phyloP scores from a whole-genome alignment of 1,140 invertebrate genomes.

The Anoplophora glabripennis region DNA sequence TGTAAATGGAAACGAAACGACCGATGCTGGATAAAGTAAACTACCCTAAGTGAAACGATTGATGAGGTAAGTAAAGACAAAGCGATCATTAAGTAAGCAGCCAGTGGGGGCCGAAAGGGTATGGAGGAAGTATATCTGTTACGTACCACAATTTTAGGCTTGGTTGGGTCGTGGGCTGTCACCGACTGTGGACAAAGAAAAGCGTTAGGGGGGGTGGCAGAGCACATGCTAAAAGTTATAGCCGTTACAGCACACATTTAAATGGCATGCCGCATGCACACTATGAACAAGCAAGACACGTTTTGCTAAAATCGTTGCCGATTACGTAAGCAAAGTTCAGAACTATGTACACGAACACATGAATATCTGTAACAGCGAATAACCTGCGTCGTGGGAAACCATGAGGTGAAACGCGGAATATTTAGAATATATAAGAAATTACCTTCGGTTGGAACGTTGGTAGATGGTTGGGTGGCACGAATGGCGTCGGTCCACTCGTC shows the following conservation, averaged over 20 bases:
- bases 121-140: conserved; percentile 8
- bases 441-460: conserved; percentile 89
- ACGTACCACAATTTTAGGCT: conserved; percentile 58
- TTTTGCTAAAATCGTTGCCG: neutral
- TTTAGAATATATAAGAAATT: conserved; percentile 1
- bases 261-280: conserved; percentile 7
- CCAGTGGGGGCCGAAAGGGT: neutral
- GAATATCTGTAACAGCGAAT: no score
- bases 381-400: no score
- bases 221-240: conserved; percentile 10
- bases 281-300: conserved; percentile 7
- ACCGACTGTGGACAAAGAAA: conserved; percentile 49
- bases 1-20: neutral
- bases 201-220: conserved; percentile 40
- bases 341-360: no score
- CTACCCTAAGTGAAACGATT: neutral
- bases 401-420: no score
- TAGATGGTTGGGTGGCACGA: conserved; percentile 74
- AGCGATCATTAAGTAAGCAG: conserved; percentile 4
- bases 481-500: conserved; percentile 66
- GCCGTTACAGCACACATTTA: neutral
- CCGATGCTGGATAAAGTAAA: neutral
- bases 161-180: conserved; percentile 52
- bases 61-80: conserved; percentile 7
- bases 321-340: no score